A percentile compares a stretch with the other conserved stretches of the same genome.
Evolutionary conservation across 2,888 invertebrate genomes (phyloP).

Genomic region (Rotaria socialis): DNA sequence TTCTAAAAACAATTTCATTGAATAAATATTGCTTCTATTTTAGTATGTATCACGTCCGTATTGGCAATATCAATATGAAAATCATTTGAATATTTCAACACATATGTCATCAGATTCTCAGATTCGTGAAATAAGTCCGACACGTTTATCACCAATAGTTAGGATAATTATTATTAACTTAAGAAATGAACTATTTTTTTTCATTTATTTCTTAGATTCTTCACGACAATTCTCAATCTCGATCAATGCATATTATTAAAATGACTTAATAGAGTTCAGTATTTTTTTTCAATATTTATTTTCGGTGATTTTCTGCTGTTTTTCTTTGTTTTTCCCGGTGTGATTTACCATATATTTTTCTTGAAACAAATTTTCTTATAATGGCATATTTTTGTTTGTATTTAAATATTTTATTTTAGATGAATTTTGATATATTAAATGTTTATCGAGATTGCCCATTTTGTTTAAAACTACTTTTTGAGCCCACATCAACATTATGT

Average conservation of each 20-base stretch:
- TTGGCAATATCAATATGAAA: conserved; percentile 15
- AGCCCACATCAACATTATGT: neutral
- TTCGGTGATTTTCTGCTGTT: neutral
- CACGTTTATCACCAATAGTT: neutral
- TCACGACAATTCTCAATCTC: neutral
- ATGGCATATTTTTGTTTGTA: neutral
- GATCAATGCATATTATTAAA: neutral
- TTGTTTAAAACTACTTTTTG: neutral
- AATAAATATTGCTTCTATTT: neutral
- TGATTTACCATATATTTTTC: neutral
- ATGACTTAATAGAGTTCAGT: neutral
- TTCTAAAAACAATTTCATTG: neutral
- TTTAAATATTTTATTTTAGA: neutral
- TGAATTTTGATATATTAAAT: neutral
- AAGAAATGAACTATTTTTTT: too few species aligned
- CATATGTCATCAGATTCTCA: neutral
- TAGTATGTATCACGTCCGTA: conserved; percentile 33
- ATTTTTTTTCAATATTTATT: neutral
- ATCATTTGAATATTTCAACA: neutral
- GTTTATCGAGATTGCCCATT: neutral
- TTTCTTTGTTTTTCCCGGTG: neutral
- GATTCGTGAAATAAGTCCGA: neutral
- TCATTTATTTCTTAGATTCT: neutral
- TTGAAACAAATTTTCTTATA: neutral
- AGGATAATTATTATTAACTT: neutral